These are phyloP conservation scores for Oryzias woworae DNA, from an alignment of 2,113 vertebrate species.

Conservation along the genomic window DNA sequence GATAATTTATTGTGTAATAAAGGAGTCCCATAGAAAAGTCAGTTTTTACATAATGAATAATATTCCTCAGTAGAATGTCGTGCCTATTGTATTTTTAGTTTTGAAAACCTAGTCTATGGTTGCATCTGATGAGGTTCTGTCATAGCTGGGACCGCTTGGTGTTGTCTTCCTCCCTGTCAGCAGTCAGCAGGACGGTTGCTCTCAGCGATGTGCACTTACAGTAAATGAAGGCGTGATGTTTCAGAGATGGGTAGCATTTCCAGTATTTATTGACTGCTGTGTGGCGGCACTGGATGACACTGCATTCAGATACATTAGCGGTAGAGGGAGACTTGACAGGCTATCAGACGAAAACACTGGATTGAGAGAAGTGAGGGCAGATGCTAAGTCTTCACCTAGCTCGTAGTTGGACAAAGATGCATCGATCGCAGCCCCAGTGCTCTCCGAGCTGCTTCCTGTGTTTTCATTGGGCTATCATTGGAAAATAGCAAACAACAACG, in stretches of 20 bases:
- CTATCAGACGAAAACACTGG: constrained; percentile 39
- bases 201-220: constrained; percentile 73
- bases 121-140: constrained; percentile 41
- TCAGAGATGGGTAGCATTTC: constrained; percentile 80
- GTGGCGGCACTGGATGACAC: constrained; percentile 55
- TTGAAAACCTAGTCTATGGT: constrained; percentile 44
- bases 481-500: constrained; percentile 66
- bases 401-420: constrained; percentile 42
- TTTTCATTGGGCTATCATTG: constrained; percentile 71
- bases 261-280: constrained; percentile 77
- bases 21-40: too few relatives aligned
- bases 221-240: constrained; percentile 81
- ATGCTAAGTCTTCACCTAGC: constrained; percentile 61
- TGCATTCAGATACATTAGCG: constrained; percentile 77
- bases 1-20: too few relatives aligned
- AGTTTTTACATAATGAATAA: too few relatives aligned
- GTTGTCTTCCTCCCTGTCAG: constrained; percentile 70
- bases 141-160: constrained; percentile 44
- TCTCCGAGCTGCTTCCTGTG: constrained; percentile 69
- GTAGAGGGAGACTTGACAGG: constrained; percentile 55
- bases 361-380: constrained; percentile 47
- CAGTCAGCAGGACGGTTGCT: constrained; percentile 49
- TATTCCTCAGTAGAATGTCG: neutral
- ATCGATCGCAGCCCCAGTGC: constrained; percentile 65
- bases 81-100: constrained; percentile 39